A percentile compares a stretch with the other conserved stretches of the same genome.
Evolutionary conservation across 2,113 vertebrate genomes (phyloP).

Genomic region (Takifugu bimaculatus): DNA sequence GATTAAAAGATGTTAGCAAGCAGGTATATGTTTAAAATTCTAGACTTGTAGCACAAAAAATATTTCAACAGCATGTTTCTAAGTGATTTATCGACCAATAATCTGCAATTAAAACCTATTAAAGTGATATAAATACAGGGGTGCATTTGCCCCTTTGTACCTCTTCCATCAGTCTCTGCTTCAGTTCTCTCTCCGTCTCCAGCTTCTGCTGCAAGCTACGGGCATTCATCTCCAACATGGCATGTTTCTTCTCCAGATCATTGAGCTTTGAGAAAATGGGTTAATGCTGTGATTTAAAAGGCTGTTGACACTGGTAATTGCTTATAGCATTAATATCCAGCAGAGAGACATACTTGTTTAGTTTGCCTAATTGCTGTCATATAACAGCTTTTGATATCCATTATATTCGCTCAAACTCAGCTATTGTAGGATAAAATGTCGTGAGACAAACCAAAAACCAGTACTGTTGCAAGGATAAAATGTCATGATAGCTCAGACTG

Average conservation of each 20-base stretch:
- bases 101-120: not conserved
- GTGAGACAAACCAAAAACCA: not conserved
- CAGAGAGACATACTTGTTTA: too few relatives aligned
- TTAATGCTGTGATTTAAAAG: not conserved
- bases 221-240: conserved; percentile 98
- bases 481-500: not conserved
- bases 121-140: not conserved
- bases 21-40: too few relatives aligned
- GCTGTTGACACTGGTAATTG: not conserved
- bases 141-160: conserved; percentile 56
- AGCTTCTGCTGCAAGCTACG: conserved; percentile 97
- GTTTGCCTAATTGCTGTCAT: too few relatives aligned
- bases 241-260: conserved; percentile 97
- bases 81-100: not conserved
- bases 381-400: too few relatives aligned
- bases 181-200: conserved; percentile 95
- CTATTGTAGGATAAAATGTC: not conserved
- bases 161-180: conserved; percentile 97
- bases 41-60: too few relatives aligned
- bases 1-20: too few relatives aligned
- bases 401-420: too few relatives aligned
- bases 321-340: too few relatives aligned
- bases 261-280: conserved; percentile 78
- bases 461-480: not conserved
- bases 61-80: too few relatives aligned